Evolutionary conservation across 2,113 vertebrate genomes (phyloP).

Genomic region (Xiphophorus hellerii): DNA sequence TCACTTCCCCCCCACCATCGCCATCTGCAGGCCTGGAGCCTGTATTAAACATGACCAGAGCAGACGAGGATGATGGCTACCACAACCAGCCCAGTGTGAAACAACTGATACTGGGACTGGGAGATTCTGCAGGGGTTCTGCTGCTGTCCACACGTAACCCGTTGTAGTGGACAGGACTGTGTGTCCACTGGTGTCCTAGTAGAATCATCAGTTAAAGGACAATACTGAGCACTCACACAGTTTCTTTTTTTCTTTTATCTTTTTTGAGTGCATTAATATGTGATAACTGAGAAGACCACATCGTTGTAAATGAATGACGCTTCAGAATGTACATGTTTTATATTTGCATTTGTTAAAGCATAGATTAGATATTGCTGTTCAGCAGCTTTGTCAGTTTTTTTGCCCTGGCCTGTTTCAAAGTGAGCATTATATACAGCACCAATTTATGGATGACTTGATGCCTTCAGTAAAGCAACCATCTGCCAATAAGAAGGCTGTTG

Average conservation of each 20-base stretch:
- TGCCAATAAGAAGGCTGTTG: neutral
- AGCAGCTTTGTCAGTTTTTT: too few species aligned
- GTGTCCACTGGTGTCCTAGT: neutral
- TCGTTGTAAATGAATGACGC: neutral
- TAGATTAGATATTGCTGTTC: neutral
- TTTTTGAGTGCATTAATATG: neutral
- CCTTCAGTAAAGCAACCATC: neutral
- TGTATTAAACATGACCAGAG: constrained; percentile 83
- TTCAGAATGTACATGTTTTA: neutral
- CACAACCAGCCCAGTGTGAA: neutral
- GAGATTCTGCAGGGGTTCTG: neutral
- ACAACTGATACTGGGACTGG: neutral
- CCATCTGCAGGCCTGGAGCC: constrained; percentile 86
- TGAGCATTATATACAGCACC: too few species aligned
- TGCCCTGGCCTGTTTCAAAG: too few species aligned
- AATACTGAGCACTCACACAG: neutral
- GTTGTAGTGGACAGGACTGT: neutral
- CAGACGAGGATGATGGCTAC: neutral
- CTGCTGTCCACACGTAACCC: neutral
- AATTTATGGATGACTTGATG: too few species aligned
- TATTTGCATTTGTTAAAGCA: neutral
- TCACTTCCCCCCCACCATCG: constrained; percentile 60
- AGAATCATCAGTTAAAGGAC: neutral
- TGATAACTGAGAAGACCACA: neutral
- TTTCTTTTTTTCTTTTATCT: neutral